Evolutionary conservation across 2,888 invertebrate genomes (phyloP).

Genomic region (Prosapia bicincta): DNA sequence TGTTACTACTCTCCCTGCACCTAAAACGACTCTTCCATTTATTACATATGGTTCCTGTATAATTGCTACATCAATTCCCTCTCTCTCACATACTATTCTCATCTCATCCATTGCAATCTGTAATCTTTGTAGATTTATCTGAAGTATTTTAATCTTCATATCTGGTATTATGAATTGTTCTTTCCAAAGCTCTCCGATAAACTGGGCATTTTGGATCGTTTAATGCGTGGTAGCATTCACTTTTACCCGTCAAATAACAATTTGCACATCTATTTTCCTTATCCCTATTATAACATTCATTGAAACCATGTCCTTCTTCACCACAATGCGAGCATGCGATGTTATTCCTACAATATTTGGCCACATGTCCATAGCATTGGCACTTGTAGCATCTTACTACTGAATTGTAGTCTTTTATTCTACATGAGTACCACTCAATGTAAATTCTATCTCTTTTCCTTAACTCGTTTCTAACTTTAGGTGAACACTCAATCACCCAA

Average conservation of each 20-base stretch:
- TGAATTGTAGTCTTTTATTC: not conserved
- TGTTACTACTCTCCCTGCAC: not conserved
- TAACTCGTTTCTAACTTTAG: not conserved
- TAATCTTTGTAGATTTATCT: not conserved
- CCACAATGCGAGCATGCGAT: not conserved
- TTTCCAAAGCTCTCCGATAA: not conserved
- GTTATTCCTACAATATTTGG: not conserved
- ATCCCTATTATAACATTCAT: not conserved
- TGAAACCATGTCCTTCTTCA: not conserved
- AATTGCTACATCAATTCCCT: not conserved
- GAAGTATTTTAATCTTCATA: not conserved
- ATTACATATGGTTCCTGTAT: not conserved
- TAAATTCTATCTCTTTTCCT: not conserved
- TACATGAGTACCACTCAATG: not conserved
- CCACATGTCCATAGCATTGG: not conserved
- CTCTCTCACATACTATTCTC: not conserved
- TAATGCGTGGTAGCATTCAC: not conserved
- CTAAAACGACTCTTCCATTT: not conserved
- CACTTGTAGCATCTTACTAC: not conserved
- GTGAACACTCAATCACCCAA: not conserved
- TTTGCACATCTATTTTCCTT: not conserved
- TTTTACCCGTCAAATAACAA: not conserved
- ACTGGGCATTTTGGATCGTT: not conserved
- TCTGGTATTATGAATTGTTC: not conserved
- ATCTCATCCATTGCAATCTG: not conserved